Conservation (phyloP, 1,140 invertebrate species). For the Ooceraea biroi region DNA sequence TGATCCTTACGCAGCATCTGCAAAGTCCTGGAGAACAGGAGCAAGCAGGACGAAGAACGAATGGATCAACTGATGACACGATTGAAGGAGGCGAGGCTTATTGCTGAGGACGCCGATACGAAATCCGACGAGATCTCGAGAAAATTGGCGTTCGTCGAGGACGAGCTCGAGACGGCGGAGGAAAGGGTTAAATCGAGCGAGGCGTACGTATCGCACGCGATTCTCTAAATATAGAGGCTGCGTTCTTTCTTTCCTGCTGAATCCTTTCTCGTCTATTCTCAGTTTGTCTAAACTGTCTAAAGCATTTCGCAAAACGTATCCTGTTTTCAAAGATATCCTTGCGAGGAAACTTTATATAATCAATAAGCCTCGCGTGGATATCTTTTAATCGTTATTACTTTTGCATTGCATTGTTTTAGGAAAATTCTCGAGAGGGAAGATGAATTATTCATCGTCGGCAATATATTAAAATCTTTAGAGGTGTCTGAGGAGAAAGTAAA, state of each 20-base stretch:
- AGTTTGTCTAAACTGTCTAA: slow-evolving; percentile 8
- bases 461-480: slow-evolving; percentile 99
- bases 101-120: slow-evolving; percentile 92
- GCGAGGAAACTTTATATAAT: background rate
- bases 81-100: slow-evolving; percentile 91
- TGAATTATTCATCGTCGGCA: slow-evolving; percentile 98
- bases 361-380: background rate
- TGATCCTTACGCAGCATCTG: slow-evolving; percentile 88
- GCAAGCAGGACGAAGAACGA: slow-evolving; percentile 91
- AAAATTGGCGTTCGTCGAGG: slow-evolving; percentile 95
- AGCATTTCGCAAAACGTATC: background rate
- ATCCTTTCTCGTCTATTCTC: slow-evolving; percentile 41
- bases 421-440: slow-evolving; percentile 99
- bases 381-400: background rate
- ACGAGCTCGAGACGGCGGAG: slow-evolving; percentile 94
- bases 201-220: slow-evolving; percentile 87
- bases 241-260: slow-evolving; percentile 43
- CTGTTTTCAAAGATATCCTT: background rate
- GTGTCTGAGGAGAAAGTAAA: slow-evolving; percentile 99
- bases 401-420: slow-evolving; percentile 86
- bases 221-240: slow-evolving; percentile 47
- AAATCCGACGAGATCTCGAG: slow-evolving; percentile 95
- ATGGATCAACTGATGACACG: slow-evolving; percentile 91
- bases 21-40: slow-evolving; percentile 92
- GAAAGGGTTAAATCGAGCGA: slow-evolving; percentile 94